Evolutionary conservation across 2,113 vertebrate genomes (phyloP).

Genomic region (Candoia aspera): DNA sequence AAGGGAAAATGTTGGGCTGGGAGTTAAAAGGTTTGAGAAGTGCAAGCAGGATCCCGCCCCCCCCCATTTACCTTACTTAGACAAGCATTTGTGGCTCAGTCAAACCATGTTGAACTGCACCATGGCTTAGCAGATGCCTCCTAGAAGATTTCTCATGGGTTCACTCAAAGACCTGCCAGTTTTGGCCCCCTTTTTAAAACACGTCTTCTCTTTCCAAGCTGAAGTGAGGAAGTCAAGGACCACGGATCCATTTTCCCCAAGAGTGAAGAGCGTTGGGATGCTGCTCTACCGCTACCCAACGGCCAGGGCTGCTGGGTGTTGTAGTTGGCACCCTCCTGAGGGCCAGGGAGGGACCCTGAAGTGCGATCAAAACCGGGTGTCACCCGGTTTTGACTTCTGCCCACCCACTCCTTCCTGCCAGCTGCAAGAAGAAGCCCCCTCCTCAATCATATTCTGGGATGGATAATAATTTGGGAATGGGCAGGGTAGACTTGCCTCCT

Average conservation of each 20-base stretch:
- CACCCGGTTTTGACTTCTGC: not conserved
- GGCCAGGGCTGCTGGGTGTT: not conserved
- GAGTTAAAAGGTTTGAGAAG: no score
- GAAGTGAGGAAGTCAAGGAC: not conserved
- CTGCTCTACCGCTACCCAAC: not conserved
- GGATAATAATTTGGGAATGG: rapidly evolving
- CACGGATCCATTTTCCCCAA: not conserved
- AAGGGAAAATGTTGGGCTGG: no score
- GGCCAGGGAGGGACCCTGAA: not conserved
- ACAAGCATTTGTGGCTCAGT: not conserved
- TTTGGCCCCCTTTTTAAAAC: not conserved
- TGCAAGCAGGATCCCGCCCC: not conserved
- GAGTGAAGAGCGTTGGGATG: no score
- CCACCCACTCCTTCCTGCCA: not conserved
- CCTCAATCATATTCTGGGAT: not conserved
- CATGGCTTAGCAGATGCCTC: not conserved
- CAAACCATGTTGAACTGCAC: not conserved
- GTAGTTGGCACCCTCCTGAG: not conserved
- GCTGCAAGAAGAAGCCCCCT: not conserved
- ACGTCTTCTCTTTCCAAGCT: not conserved
- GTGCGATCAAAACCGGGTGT: not conserved
- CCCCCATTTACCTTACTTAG: not conserved
- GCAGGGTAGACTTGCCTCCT: not conserved
- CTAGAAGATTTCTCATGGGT: no score
- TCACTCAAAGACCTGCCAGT: rapidly evolving